Evolutionary conservation across 2,113 vertebrate genomes (phyloP).

Genomic region (Caranx melampygus): DNA sequence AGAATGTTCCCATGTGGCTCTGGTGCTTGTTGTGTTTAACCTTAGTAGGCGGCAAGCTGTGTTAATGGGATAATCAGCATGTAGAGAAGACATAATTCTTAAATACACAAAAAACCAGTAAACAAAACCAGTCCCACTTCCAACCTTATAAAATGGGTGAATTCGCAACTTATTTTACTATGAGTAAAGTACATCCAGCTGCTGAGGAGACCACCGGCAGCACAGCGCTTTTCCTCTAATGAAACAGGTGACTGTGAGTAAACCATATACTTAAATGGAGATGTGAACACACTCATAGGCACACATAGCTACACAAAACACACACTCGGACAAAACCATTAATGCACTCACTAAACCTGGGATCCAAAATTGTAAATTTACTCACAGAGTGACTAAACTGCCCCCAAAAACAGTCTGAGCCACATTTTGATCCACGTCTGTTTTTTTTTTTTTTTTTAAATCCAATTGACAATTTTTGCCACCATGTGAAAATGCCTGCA

Average conservation of each 20-base stretch:
- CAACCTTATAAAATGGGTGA: conserved; percentile 48
- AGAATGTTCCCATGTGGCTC: conserved; percentile 28
- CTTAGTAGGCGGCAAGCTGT: conserved; percentile 34
- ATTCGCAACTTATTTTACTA: conserved; percentile 33
- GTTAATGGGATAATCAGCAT: conserved; percentile 59
- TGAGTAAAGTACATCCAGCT: conserved; percentile 35
- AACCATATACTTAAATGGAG: not conserved
- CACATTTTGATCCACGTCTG: conserved; percentile 23
- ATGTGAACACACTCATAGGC: not conserved
- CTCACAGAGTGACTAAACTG: not conserved
- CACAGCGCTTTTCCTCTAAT: not conserved
- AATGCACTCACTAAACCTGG: not conserved
- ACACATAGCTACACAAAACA: not conserved
- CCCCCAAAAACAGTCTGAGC: not conserved
- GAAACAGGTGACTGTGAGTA: not conserved
- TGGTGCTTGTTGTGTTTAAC: conserved; percentile 33
- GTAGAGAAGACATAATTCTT: conserved; percentile 35
- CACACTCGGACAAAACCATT: not conserved
- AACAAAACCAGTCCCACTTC: conserved; percentile 37
- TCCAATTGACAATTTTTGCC: conserved; percentile 66
- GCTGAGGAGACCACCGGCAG: not conserved
- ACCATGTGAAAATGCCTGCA: conserved; percentile 57
- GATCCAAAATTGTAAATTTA: not conserved
- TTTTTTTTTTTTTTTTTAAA: conserved; percentile 7
- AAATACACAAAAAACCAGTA: conserved; percentile 24